Percentiles rank a stretch among this genome's conserved stretches.
phyloP scores from a whole-genome alignment of 2,888 invertebrate genomes.

The Acanthosepion pharaonis region DNA sequence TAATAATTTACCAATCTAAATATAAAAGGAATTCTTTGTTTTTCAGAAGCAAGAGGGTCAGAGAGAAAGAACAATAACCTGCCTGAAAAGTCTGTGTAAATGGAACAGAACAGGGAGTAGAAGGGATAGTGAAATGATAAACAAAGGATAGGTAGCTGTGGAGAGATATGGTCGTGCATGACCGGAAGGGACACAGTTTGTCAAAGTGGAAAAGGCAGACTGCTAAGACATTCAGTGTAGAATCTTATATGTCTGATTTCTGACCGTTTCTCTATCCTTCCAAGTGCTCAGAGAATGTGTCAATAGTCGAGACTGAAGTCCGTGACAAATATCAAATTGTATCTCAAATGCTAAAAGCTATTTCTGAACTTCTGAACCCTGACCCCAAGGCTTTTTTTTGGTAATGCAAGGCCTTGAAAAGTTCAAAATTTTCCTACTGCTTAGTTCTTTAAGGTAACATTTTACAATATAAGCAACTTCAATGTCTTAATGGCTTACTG shows the following conservation, averaged over 20 bases:
- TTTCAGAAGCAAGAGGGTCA: too few relatives aligned
- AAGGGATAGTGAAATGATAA: too few relatives aligned
- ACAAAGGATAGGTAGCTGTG: too few relatives aligned
- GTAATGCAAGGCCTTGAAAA: neutral
- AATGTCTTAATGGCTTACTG: neutral
- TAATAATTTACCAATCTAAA: too few relatives aligned
- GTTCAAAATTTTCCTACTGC: neutral
- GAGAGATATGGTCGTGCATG: too few relatives aligned
- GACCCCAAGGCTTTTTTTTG: neutral
- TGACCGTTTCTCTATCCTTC: neutral
- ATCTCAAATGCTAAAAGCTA: constrained; percentile 6
- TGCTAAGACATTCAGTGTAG: too few relatives aligned
- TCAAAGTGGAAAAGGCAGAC: neutral
- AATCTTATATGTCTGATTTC: too few relatives aligned
- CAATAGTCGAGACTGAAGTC: neutral
- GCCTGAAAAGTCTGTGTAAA: too few relatives aligned
- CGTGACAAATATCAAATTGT: neutral
- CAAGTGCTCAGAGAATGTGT: neutral
- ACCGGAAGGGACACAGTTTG: too few relatives aligned
- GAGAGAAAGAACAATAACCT: too few relatives aligned
- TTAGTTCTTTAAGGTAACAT: neutral
- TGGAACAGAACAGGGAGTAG: too few relatives aligned
- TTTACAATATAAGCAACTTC: neutral
- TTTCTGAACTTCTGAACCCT: neutral
- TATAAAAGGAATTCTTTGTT: too few relatives aligned